Conservation (phyloP, 2,797 vertebrate genomes). For the Euthynnus affinis region DNA sequence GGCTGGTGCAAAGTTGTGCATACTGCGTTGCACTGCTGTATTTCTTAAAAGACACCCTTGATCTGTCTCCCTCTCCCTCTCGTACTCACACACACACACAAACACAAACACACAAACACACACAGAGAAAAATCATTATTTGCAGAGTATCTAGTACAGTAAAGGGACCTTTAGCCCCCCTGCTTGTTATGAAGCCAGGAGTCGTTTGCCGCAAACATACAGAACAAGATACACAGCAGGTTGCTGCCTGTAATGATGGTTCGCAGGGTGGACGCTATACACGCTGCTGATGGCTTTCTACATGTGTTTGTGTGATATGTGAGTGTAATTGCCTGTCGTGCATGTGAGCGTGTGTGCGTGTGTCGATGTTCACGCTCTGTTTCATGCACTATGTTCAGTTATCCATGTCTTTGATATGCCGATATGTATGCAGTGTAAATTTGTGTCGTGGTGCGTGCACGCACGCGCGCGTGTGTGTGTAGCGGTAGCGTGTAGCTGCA, state of each 20-base stretch:
- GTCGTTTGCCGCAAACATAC: constrained; percentile 26
- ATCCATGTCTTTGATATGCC: constrained; percentile 49
- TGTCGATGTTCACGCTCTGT: constrained; percentile 17
- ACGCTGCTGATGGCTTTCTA: constrained; percentile 26
- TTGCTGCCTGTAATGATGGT: constrained; percentile 52
- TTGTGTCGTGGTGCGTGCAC: not conserved
- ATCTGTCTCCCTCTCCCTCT: not conserved
- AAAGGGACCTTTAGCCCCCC: constrained; percentile 25
- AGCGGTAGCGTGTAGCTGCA: constrained; percentile 16
- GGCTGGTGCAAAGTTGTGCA: not conserved
- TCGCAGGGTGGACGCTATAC: constrained; percentile 9
- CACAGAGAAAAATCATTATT: constrained; percentile 20
- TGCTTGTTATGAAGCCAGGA: constrained; percentile 44
- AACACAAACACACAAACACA: not conserved
- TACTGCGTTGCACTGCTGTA: not conserved
- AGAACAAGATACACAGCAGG: constrained; percentile 59
- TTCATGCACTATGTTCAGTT: constrained; percentile 45
- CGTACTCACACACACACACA: not conserved
- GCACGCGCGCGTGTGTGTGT: no score
- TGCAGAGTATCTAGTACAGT: constrained; percentile 35
- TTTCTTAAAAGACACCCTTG: not conserved
- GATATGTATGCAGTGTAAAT: constrained; percentile 26
- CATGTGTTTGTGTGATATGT: constrained; percentile 16
- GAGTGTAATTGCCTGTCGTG: constrained; percentile 35
- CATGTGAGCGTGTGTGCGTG: constrained; percentile 23